Evolutionary conservation across 2,888 invertebrate species (phyloP).

Genomic region (Sinotaia quadrata): DNA sequence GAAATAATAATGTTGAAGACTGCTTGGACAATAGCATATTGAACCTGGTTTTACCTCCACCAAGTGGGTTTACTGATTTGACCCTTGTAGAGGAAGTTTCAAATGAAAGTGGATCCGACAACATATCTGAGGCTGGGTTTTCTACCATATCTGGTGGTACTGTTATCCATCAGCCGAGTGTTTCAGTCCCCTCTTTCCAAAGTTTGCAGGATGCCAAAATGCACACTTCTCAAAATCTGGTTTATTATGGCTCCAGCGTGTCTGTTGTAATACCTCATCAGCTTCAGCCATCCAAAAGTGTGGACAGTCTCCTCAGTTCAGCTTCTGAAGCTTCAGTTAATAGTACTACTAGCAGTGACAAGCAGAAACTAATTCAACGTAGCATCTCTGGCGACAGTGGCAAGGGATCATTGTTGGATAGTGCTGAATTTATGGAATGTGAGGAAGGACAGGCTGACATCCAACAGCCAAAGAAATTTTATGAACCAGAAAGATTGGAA

Average conservation of each 20-base stretch:
- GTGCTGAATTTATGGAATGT: neutral
- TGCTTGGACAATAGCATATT: constrained; percentile 26
- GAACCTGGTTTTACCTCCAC: constrained; percentile 33
- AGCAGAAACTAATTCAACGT: constrained; percentile 34
- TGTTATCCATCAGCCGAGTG: constrained; percentile 35
- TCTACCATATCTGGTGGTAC: constrained; percentile 49
- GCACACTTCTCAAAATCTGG: neutral
- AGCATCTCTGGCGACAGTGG: constrained; percentile 58
- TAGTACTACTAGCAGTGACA: constrained; percentile 6
- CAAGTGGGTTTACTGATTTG: constrained; percentile 35
- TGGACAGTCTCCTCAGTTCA: constrained; percentile 55
- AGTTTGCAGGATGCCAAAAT: neutral
- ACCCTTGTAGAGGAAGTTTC: constrained; percentile 31
- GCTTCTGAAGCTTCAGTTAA: constrained; percentile 39
- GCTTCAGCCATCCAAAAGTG: constrained; percentile 49
- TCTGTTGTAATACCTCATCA: constrained; percentile 1
- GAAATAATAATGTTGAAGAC: no score
- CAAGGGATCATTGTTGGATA: constrained; percentile 45
- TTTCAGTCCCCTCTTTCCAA: neutral
- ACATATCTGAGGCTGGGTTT: constrained; percentile 45
- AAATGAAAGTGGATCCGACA: constrained; percentile 19
- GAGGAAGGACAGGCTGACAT: no score
- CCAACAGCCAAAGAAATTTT: no score
- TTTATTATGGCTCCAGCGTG: constrained; percentile 20
- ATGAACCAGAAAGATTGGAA: no score